phyloP scores from a whole-genome alignment of 1,140 invertebrate species.

The Temnothorax curvispinosus region DNA sequence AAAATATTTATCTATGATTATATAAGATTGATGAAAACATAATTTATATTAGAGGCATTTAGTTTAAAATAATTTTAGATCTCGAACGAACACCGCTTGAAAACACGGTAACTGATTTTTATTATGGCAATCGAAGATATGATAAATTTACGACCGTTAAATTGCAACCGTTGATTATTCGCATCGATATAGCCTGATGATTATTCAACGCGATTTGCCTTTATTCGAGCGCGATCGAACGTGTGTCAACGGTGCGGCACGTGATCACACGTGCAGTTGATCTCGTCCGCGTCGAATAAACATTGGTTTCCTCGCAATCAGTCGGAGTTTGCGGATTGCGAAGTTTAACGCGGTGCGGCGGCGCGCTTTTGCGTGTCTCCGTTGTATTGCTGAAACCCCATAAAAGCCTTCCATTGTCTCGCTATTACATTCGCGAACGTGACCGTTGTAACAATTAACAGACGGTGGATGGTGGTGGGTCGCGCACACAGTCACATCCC shows the following conservation, averaged over 20 bases:
- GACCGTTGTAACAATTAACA: constrained; percentile 31
- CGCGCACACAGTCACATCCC: constrained; percentile 34
- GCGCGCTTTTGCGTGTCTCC: background rate
- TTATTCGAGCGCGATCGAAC: constrained; percentile 13
- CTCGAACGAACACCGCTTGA: background rate
- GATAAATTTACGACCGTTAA: background rate
- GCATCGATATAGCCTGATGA: background rate
- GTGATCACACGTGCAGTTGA: constrained; percentile 16
- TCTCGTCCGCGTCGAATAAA: constrained; percentile 18
- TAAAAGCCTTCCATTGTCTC: background rate
- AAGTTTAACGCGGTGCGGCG: background rate
- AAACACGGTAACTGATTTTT: background rate
- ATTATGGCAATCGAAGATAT: background rate
- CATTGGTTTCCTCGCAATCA: background rate
- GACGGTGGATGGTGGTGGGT: background rate
- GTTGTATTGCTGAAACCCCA: constrained; percentile 1
- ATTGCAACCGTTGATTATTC: background rate
- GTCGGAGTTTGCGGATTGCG: background rate
- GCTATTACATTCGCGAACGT: constrained; percentile 19
- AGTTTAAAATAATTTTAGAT: background rate
- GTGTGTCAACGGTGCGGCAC: constrained; percentile 7
- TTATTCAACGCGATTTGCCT: background rate
- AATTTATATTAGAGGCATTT: background rate
- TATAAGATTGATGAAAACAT: background rate
- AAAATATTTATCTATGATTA: background rate